Evolutionary conservation across 2,888 invertebrate species (phyloP).

Genomic region (Augochlorella aurata): DNA sequence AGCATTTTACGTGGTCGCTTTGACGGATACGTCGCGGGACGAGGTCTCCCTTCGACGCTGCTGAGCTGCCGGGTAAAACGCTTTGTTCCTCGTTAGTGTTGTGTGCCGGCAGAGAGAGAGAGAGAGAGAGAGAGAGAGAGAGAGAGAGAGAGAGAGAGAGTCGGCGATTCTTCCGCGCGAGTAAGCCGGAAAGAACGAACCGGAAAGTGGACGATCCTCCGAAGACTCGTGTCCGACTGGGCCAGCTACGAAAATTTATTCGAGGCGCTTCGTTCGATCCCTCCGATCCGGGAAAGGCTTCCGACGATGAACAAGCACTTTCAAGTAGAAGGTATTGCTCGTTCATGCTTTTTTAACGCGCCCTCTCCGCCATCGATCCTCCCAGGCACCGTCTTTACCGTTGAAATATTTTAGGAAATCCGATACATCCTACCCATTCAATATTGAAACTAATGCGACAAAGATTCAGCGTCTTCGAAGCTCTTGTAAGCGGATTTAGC

Average conservation of each 20-base stretch:
- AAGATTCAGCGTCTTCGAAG: not conserved
- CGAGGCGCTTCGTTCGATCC: constrained; percentile 28
- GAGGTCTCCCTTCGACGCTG: constrained; percentile 28
- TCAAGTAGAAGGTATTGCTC: not conserved
- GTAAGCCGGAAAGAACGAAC: constrained; percentile 28
- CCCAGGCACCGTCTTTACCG: not conserved
- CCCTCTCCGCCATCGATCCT: not conserved
- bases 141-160: too few relatives aligned
- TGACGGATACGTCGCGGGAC: constrained; percentile 42
- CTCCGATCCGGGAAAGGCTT: not conserved
- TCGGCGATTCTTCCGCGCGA: constrained; percentile 48
- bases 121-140: too few relatives aligned
- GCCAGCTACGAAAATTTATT: constrained; percentile 22
- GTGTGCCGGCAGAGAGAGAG: constrained; percentile 17
- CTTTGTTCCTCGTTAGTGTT: constrained; percentile 55
- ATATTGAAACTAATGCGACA: constrained; percentile 2
- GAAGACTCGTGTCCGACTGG: not conserved
- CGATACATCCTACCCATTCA: not conserved
- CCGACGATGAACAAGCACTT: not conserved
- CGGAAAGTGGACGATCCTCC: constrained; percentile 20
- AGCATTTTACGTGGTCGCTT: constrained; percentile 48
- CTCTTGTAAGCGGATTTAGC: not conserved
- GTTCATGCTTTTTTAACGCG: not conserved
- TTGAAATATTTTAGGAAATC: not conserved
- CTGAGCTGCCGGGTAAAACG: not conserved